Base-by-base conservation (phyloP, 2,113 vertebrate species). In the Sporophila hypoxantha region DNA sequence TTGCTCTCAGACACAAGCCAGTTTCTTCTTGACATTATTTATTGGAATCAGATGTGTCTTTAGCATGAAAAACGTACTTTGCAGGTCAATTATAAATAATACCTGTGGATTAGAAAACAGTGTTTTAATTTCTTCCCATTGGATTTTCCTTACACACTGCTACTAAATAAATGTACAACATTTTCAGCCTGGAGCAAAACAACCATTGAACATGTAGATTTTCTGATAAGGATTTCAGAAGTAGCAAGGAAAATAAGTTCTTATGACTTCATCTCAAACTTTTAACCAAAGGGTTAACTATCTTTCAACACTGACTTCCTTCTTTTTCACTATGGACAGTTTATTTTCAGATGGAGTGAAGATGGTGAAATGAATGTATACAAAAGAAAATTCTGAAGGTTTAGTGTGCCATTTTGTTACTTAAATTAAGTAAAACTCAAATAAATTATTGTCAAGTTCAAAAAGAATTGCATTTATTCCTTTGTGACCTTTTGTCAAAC, bases 391-490 rank as follows among this genome's bases (percentile, higher is more conserved):
- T 88, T 89, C 84, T 87, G 80, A 95, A 90, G 79, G 44, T 91
- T 84, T 89, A 88, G 79, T 76, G 64, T 94, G 67, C 53, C 83
- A 78, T 70, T 93, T 94, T 87, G 53, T 95, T 95, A 91, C 67
- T 94, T 94, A 95, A 94, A 96, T 91, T 87, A 93, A 96, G 59
- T 64, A 95, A 93, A 83, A 13, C 47, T 86, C 42, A 85, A 93
- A 95, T 96, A 93, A 94, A 95, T 96, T 95, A 91, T 88, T 78
- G 66, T 94, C 93, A 94, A 88, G 94, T 96, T 96, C 82, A 95
- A 95, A 96, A 93, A 95, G 81, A 94, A 91, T 78, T 82, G 22
- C 60, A 92, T 95, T 95, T 94, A 92, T 93, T 95, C 84, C 44
- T 94, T 82, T 69, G 47, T 93, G 90, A 95, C 82, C 85, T 92